Evolutionary conservation across 2,888 invertebrate species (phyloP), one percentile per base, ranked within the genome.

Genomic region (Drosophila phalerata): DNA sequence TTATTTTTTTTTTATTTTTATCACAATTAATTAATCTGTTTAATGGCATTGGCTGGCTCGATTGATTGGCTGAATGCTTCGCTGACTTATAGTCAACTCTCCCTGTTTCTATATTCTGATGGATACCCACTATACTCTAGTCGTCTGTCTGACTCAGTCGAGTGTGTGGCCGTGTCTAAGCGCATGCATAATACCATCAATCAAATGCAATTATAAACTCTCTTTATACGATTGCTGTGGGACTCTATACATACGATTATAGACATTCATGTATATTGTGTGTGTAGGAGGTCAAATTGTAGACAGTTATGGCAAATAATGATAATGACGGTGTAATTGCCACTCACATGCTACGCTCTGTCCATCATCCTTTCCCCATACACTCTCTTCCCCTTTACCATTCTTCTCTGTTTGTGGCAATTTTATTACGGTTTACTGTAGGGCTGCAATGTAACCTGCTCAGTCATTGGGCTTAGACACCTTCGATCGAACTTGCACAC

Each of bases 1-100:
- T n/a, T n/a, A n/a, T 30, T 43, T 34, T 57, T 65, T 22, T 52
- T 64, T 52, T 52, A 65, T 76, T 79, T 85, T 82, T 82, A 84
- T 85, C 88, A 69, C 70, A 79, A 79, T 84, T 88, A 84, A 84
- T 85, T 88, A 88, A 88, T 85, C 85, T 82, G 69, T 71, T 82
- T 82, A 88, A 83, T 80, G 76, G 82, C 81, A 69, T 64, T 73
- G 69, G 68, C 48, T 40, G 32, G 34, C 58, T 62, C 81, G 69
- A 78, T 73, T 73, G 82, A 63, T 79, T 81, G 70, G 63, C 67
- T 65, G 68, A 67, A 38, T 61, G 65, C 22, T 43, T 69, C 47
- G 60, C 53, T 58, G 64, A 52, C 17, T 55, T 52, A 49, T 40
- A 28, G 47, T 49, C 47, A 28, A 28, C 48, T n/a, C 32, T 43